Base-by-base conservation (phyloP, 2,797 vertebrate genomes). In the Adrianichthys oophorus region DNA sequence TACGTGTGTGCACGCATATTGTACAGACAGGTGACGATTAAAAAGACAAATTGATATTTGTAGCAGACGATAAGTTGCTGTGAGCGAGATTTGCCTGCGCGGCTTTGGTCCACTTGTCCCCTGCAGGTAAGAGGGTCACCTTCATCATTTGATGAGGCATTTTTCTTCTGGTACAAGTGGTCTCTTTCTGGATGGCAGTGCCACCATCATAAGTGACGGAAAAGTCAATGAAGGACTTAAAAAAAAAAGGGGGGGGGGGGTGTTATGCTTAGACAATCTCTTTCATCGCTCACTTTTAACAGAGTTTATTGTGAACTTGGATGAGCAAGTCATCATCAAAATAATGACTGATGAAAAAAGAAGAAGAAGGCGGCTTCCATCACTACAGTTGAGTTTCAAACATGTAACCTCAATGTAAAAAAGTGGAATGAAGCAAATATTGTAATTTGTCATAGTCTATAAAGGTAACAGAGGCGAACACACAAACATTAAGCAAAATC, bases 11-110 rank as follows among this genome's bases (percentile, higher is more conserved):
- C n/a, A 41, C 42, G 13, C 17, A 18, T 37, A 15, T 16, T 24
- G 32, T 37, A 56, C 2, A 56, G 48, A 24, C 37, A 17, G 41
- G 52, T 50, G 62, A 49, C 47, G 43, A 51, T 50, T 56, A 15
- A 48, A 44, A 49, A 41, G 19, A 43, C 21, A 55, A 43, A 1
- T n/a, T 1, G 21, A 44, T 43, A 15, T 21, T 21, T 42, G 16
- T 5, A 37, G 29, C 26, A 7, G 15, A 49, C 5, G 37, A 2
- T 26, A 7, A 32, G 23, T 15, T 41, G n/a, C 19, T 1, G 2
- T 47, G 4, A 17, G 17, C 8, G 7, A 1, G 5, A 8, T 41
- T 41, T 21, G 5, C 24, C 15, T 5, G 23, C 7, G 12, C 44
- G 53, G 16, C 29, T 45, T 55, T 3, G 24, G 13, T 37, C 26